Conservation (phyloP, 2,888 invertebrate genomes). For the Nebria salina region DNA sequence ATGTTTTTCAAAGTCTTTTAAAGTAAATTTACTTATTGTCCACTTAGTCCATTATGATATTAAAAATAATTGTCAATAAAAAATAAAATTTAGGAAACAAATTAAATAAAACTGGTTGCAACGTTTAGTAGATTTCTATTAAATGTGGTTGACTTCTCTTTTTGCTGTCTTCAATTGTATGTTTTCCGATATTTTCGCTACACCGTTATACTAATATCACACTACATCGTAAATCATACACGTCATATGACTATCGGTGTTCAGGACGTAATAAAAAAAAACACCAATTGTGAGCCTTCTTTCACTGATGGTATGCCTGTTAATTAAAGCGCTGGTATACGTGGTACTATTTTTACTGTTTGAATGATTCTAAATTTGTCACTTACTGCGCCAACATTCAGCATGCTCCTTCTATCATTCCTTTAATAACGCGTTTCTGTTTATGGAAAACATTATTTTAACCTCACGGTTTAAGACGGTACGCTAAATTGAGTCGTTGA, state of each 20-base stretch:
- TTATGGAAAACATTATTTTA: slow-evolving; percentile 18
- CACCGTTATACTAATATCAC: neutral
- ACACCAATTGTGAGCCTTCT: slow-evolving; percentile 29
- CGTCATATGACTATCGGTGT: neutral
- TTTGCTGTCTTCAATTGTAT: too few species aligned
- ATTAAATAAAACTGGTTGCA: too few species aligned
- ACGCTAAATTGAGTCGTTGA: neutral
- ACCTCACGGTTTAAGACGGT: neutral
- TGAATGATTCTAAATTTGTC: slow-evolving; percentile 7
- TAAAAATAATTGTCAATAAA: too few species aligned
- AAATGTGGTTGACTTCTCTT: too few species aligned
- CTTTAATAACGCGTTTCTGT: slow-evolving; percentile 10
- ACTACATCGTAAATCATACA: neutral
- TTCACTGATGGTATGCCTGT: slow-evolving; percentile 32
- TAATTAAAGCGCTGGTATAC: slow-evolving; percentile 27
- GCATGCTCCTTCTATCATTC: neutral
- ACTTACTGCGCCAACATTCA: slow-evolving; percentile 15
- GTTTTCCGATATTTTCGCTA: neutral
- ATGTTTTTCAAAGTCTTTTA: too few species aligned
- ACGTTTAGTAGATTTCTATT: too few species aligned
- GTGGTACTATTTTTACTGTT: slow-evolving; percentile 4
- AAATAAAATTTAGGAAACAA: too few species aligned
- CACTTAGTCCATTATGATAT: too few species aligned
- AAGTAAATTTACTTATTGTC: too few species aligned
- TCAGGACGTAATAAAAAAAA: slow-evolving; percentile 7